These are phyloP conservation scores for Hybognathus amarus DNA, from an alignment of 2,797 vertebrate species.

Conservation along the genomic window DNA sequence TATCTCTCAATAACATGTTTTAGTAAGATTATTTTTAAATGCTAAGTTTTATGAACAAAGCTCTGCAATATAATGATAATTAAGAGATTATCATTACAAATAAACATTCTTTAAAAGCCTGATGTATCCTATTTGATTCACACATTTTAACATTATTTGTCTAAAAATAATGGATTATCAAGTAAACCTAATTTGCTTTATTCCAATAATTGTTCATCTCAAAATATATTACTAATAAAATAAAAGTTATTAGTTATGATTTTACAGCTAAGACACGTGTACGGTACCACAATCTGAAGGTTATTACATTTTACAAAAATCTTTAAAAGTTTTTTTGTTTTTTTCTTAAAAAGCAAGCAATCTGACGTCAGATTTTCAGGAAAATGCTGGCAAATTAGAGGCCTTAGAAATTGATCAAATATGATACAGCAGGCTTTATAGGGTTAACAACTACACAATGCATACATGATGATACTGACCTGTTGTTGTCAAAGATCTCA, in stretches of 20 bases:
- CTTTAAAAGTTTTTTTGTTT: too few relatives aligned
- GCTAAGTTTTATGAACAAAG: background rate
- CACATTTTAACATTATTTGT: background rate
- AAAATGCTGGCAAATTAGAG: background rate
- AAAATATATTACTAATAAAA: background rate
- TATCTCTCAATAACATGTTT: too few relatives aligned
- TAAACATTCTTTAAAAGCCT: background rate
- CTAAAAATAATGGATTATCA: background rate
- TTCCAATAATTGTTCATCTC: background rate
- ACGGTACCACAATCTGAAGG: background rate
- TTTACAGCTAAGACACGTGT: background rate
- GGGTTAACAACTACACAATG: background rate
- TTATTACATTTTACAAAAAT: background rate
- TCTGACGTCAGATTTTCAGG: background rate
- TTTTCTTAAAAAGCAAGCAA: background rate
- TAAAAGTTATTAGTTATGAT: background rate
- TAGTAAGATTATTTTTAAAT: background rate
- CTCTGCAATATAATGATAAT: background rate
- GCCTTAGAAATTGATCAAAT: background rate
- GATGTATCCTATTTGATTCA: background rate
- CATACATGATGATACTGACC: constrained; percentile 67
- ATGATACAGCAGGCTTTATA: background rate
- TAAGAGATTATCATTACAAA: background rate
- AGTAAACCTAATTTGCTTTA: background rate
- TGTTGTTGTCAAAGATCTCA: constrained; percentile 94